Evolutionary conservation across 2,113 vertebrate species (phyloP), one percentile per base, ranked within the genome.

Genomic region (Sinocyclocheilus rhinocerous): DNA sequence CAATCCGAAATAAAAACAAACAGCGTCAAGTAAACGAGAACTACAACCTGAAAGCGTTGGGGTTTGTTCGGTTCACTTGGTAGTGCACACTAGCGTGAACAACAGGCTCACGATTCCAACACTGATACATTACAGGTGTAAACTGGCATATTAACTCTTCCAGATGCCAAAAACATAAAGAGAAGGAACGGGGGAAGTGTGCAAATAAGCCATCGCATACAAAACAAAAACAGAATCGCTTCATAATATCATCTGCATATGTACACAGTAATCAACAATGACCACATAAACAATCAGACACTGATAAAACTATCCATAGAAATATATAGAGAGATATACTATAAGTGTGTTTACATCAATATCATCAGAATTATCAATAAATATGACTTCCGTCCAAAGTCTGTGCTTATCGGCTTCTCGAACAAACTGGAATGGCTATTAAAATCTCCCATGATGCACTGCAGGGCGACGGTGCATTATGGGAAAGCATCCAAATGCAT

Each of bases 141-240:
- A 80, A 81, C 29, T 55, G 55, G 76, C 48, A 55, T 61, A 63
- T 52, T 33, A 24, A 67, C 76, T 50, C 50, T 55, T 85, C 69
- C 33, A 83, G 83, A 67, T 50, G 45, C 55, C 65, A 75, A 86
- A 82, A 81, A 55, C 52, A 63, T n/a, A 78, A 85, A 83, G 50
- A 86, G 85, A 86, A 87, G 70, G 91, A 90, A 92, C 91, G 94
- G 93, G 93, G 94, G 29, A 93, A 91, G 91, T 94, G 95, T 95
- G 94, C 94, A 95, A 95, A 94, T 92, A 92, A 95, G 92, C 93
- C 90, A 86, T 93, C 87, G 90, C 80, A 70, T 92, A 93, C 90
- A 92, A 93, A 90, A 93, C 85, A 90, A 91, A 85, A 89, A 93
- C 87, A 87, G 50, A 90, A 63, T 91, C 42, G 12, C 59, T 63